These are phyloP conservation scores for Astreopora myriophthalma DNA, from an alignment of 64 coral and sea anemone species.

Conservation along the genomic window DNA sequence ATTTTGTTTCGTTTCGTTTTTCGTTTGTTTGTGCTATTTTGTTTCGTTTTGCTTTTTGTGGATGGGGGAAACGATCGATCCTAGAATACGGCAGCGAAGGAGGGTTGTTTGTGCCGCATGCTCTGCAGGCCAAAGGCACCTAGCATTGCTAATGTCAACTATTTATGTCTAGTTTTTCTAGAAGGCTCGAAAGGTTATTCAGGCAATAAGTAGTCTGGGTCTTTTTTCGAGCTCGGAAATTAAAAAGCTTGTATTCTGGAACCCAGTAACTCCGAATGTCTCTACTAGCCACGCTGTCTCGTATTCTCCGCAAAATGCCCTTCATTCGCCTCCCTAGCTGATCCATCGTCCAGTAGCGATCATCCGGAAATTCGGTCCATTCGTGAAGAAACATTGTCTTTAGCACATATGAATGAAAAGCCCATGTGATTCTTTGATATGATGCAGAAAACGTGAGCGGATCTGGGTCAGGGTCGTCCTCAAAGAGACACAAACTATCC, in stretches of 20 bases:
- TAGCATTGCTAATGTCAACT: no score
- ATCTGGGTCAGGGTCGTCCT: background rate
- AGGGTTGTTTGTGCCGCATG: no score
- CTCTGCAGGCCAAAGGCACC: no score
- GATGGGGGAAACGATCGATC: no score
- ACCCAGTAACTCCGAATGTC: constrained; percentile 73
- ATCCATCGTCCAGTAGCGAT: constrained; percentile 5
- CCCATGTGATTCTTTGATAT: constrained; percentile 35
- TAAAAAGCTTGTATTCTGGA: constrained; percentile 72
- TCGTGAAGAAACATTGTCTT: constrained; percentile 79
- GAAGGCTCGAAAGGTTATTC: background rate
- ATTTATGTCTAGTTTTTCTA: background rate
- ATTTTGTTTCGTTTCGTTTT: no score
- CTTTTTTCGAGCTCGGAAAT: constrained; percentile 50
- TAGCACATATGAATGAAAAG: constrained; percentile 67
- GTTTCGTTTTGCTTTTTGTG: no score
- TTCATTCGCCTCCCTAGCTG: constrained; percentile 23
- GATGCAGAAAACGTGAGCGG: no score
- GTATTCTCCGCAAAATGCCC: constrained; percentile 36
- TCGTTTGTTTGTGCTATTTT: no score
- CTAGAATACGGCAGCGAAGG: no score
- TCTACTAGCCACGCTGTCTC: constrained; percentile 18
- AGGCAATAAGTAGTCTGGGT: background rate
- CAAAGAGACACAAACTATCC: background rate
- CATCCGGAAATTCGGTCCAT: constrained; percentile 55